Base-by-base conservation (phyloP, 2,888 invertebrate genomes). In the Drosophila testacea region DNA sequence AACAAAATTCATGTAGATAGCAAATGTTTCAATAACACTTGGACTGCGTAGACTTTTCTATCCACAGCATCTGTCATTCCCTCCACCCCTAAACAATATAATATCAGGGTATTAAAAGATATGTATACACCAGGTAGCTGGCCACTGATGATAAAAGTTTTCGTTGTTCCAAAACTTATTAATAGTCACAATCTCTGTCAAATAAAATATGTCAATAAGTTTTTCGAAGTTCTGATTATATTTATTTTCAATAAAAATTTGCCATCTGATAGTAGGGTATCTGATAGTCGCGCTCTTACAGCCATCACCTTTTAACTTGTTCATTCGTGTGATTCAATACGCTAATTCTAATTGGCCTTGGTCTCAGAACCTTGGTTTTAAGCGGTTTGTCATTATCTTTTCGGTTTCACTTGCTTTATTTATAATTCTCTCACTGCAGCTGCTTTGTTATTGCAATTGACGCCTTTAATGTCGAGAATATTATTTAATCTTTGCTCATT, bases 1-100 rank as follows among this genome's bases (percentile, higher is more conserved):
- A 60, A 39, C 32, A 47, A 41, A 30, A 55, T 30, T 36, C 44
- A 32, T 16, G 27, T n/a, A 46, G 10, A 46, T 27, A 22, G 38
- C 65, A 77, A 71, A 60, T 77, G 71, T 68, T 71, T 71, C 76
- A 11, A 41, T 7, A 44, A 22, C 27, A 22, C 10, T 22, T 27
- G 27, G 11, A 44, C 27, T 9, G 36, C 50, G 36, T n/a, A 4
- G 22, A 36, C 22, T 42, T 32, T 54, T 54, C 16, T 41, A 41
- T 32, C 2, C 30, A 10, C 4, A 54, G 32, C 41, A 11, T 16
- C 30, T 28, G 36, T 36, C 34, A 50, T 10, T 34, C 22, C 28
- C 16, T 22, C 22, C 22, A 22, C 22, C 11, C 13, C 2, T 32
- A n/a, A 32, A 36, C 11, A 30, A 32, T 22, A n/a, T 34, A 36